Evolutionary conservation across 2,888 invertebrate species (phyloP), one percentile per base, ranked within the genome.

Genomic region (Eueremaeus valkanovi): DNA sequence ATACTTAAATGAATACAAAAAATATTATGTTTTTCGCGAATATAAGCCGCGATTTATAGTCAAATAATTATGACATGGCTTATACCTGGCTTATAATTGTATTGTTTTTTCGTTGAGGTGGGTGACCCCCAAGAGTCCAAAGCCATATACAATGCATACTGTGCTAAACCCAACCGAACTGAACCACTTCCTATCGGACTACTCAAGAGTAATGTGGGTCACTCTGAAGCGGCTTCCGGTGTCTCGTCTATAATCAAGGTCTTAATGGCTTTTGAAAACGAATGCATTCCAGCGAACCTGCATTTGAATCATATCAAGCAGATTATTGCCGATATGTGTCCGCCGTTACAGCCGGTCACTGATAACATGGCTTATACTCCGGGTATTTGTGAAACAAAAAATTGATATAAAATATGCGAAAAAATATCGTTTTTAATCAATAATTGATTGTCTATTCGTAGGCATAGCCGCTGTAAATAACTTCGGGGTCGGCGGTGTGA

Each of bases 161-260:
- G 77, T 29, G 31, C 90, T 24, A 89, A 90, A 83, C 24, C 45
- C 27, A 24, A 42, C 6, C 76, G 77, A 24, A 29, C 89, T 90
- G 83, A 85, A 40, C 94, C 96, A 9, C 86, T 99, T 66, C 85
- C 95, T 63, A 89, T 99, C 81, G 98, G 98, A n/a, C 96, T 97
- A 0, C 93, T 97, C 0, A 98, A 98, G 84, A 95, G 95, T 31
- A 99, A 98, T 85, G 96, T 98, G 95, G 98, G 98, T 0, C 98
- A 99, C 83, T 90, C 96, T 3, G 98, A 99, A 85, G 93, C 77
- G 3, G 74, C 79, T 24, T 78, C 78, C 42, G 73, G 77, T 2
- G 24, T 77, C n/a, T 40, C 72, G n/a, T 77, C 77, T 1, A 24
- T 77, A 1, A 58, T 77, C 40, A 84, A 85, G 78, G 82, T 85